phyloP scores from a whole-genome alignment of 2,797 vertebrate species.

The Typhlichthys subterraneus region DNA sequence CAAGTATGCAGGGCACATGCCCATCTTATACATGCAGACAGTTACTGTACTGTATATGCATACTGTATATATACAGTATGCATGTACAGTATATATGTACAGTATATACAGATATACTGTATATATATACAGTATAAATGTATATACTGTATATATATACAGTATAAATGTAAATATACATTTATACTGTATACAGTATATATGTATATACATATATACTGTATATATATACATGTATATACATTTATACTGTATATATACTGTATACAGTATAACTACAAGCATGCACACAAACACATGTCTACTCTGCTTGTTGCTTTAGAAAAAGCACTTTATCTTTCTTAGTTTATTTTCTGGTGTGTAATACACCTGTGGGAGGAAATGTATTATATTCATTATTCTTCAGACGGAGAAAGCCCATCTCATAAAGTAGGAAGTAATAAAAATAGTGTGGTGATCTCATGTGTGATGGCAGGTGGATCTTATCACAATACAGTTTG shows the following conservation, averaged over 20 bases:
- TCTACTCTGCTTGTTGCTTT: constrained; percentile 15
- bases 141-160: too few relatives aligned
- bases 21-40: too few relatives aligned
- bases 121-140: not conserved
- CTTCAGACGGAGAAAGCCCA: constrained; percentile 18
- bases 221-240: too few relatives aligned
- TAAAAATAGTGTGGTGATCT: constrained; percentile 35
- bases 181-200: not conserved
- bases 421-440: constrained; percentile 45
- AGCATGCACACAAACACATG: not conserved
- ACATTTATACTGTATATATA: too few relatives aligned
- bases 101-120: too few relatives aligned
- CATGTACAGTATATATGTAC: not conserved
- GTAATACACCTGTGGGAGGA: constrained; percentile 21
- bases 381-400: constrained; percentile 44
- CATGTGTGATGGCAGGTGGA: constrained; percentile 39
- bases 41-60: too few relatives aligned
- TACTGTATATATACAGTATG: too few relatives aligned
- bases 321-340: constrained; percentile 51
- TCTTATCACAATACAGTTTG: constrained; percentile 18
- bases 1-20: too few relatives aligned
- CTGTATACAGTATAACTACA: not conserved
- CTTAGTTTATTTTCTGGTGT: constrained; percentile 45
- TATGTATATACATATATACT: too few relatives aligned
- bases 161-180: not conserved